Conservation (phyloP, 2,797 vertebrate species). For the Cyprinella venusta region DNA sequence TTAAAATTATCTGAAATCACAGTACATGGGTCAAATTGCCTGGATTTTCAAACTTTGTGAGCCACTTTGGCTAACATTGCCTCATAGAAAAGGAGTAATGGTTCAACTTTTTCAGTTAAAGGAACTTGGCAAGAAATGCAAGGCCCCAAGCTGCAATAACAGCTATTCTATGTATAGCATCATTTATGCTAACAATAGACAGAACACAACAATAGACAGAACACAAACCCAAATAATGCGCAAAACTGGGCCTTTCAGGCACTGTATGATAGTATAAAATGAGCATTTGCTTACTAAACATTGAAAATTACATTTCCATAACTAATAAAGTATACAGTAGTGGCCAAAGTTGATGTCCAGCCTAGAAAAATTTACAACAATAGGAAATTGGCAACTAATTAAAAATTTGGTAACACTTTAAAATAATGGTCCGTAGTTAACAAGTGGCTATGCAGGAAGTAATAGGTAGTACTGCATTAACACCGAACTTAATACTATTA, state of each 20-base stretch:
- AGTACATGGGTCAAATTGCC: not conserved
- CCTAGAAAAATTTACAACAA: too few relatives aligned
- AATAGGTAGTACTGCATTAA: too few relatives aligned
- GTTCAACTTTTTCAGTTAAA: not conserved
- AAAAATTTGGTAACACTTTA: too few relatives aligned
- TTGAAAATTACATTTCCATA: not conserved
- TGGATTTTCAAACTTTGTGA: not conserved
- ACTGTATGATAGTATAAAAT: not conserved
- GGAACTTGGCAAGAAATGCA: not conserved
- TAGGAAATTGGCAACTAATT: not conserved
- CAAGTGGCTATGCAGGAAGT: too few relatives aligned
- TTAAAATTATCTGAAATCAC: slow-evolving; percentile 12
- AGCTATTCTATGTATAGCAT: not conserved
- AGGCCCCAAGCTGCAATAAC: not conserved
- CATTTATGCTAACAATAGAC: not conserved
- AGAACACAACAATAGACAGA: not conserved
- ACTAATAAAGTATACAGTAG: not conserved
- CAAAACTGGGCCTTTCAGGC: not conserved
- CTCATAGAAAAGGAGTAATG: not conserved
- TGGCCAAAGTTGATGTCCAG: not conserved
- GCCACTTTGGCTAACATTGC: not conserved
- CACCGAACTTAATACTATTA: too few relatives aligned
- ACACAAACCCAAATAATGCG: not conserved
- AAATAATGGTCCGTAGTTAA: too few relatives aligned
- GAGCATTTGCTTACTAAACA: not conserved